Evolutionary conservation across 2,797 vertebrate genomes (phyloP).

Genomic region (Acipenser transmontanus): DNA sequence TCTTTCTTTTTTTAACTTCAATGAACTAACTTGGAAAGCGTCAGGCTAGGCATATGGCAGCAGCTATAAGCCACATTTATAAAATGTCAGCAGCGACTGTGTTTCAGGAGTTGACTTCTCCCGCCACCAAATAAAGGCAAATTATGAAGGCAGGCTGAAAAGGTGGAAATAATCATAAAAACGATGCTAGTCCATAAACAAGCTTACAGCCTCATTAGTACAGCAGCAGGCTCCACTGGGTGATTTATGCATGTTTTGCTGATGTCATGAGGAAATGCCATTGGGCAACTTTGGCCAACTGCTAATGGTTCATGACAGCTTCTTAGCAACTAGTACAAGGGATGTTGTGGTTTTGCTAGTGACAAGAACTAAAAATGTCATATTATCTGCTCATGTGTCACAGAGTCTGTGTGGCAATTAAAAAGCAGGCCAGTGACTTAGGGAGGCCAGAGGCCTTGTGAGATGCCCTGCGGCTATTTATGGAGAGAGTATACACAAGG

Average conservation of each 20-base stretch:
- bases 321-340: constrained; percentile 88
- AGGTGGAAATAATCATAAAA: constrained; percentile 93
- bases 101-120: constrained; percentile 63
- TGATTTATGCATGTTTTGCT: constrained; percentile 81
- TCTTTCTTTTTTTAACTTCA: constrained; percentile 52
- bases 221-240: constrained; percentile 80
- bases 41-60: constrained; percentile 52
- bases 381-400: constrained; percentile 82
- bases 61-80: constrained; percentile 66
- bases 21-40: constrained; percentile 52
- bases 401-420: constrained; percentile 89
- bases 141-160: constrained; percentile 55
- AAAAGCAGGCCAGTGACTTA: constrained; percentile 90
- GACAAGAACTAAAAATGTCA: constrained; percentile 85
- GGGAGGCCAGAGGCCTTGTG: constrained; percentile 86
- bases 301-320: constrained; percentile 95
- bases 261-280: constrained; percentile 89
- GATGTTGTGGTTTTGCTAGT: constrained; percentile 70
- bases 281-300: constrained; percentile 83
- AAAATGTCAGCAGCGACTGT: constrained; percentile 72
- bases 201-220: constrained; percentile 93
- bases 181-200: constrained; percentile 84
- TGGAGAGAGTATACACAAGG: constrained; percentile 48
- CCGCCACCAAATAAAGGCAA: constrained; percentile 64
- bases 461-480: constrained; percentile 88